Evolutionary conservation across 2,113 vertebrate species (phyloP).

Genomic region (Protobothrops flavoviridis): DNA sequence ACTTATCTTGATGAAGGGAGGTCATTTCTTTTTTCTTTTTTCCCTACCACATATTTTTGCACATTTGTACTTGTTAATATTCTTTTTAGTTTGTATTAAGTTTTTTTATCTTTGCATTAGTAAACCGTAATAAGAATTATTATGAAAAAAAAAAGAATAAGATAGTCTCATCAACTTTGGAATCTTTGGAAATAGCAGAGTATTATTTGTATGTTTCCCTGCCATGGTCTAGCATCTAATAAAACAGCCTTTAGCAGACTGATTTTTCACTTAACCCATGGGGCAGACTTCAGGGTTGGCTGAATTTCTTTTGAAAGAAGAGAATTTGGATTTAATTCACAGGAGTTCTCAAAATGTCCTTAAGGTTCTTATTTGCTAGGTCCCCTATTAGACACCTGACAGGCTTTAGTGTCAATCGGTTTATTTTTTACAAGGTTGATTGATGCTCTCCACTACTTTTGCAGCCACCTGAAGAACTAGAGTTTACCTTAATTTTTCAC

Average conservation of each 20-base stretch:
- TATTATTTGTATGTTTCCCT: background rate
- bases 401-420: conserved; percentile 43
- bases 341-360: conserved; percentile 4
- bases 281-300: conserved; percentile 15
- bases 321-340: conserved; percentile 14
- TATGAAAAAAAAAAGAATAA: background rate
- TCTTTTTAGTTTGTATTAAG: background rate
- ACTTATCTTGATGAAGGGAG: background rate
- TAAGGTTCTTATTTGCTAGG: conserved; percentile 9
- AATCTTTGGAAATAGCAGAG: background rate
- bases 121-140: background rate
- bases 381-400: conserved; percentile 39
- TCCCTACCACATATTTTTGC: background rate
- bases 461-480: background rate
- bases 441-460: conserved; percentile 47
- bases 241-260: conserved; percentile 6
- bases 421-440: conserved; percentile 46
- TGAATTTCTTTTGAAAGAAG: conserved; percentile 18
- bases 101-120: background rate
- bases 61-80: background rate
- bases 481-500: conserved; percentile 8
- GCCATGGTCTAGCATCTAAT: background rate
- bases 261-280: conserved; percentile 25
- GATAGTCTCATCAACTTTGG: background rate
- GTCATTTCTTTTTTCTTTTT: background rate